Conservation (phyloP, 2,113 vertebrate genomes). For the Phyllopteryx taeniolatus region DNA sequence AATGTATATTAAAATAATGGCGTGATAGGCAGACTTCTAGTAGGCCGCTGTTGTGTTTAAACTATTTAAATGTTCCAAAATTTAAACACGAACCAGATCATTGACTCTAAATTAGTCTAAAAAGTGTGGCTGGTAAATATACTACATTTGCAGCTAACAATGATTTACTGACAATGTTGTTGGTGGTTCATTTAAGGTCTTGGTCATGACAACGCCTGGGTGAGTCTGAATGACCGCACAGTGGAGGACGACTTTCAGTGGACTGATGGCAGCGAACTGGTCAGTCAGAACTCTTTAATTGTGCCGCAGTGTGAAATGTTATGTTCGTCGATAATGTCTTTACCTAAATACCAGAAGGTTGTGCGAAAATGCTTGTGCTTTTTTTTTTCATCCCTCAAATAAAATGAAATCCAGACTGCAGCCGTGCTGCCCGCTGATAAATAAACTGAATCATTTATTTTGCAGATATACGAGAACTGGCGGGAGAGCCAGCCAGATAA, state of each 20-base stretch:
- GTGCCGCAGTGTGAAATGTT: not conserved
- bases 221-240: slow-evolving; percentile 90
- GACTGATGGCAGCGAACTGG: slow-evolving; percentile 87
- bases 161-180: not conserved
- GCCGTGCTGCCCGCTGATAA: not conserved
- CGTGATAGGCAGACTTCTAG: no score
- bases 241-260: slow-evolving; percentile 97
- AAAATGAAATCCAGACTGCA: not conserved
- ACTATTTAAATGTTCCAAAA: no score
- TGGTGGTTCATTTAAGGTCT: slow-evolving; percentile 73
- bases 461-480: slow-evolving; percentile 95
- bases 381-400: not conserved
- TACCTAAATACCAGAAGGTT: not conserved
- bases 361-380: slow-evolving; percentile 3
- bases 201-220: slow-evolving; percentile 92
- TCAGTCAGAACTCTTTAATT: slow-evolving; percentile 58
- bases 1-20: no score
- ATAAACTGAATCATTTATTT: not conserved
- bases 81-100: no score
- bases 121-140: not conserved
- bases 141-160: no score
- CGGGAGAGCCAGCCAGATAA: slow-evolving; percentile 93
- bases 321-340: not conserved
- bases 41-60: no score
- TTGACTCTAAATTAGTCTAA: no score